phyloP scores from a whole-genome alignment of 2,888 invertebrate genomes.

The Polydrusus tereticollis region DNA sequence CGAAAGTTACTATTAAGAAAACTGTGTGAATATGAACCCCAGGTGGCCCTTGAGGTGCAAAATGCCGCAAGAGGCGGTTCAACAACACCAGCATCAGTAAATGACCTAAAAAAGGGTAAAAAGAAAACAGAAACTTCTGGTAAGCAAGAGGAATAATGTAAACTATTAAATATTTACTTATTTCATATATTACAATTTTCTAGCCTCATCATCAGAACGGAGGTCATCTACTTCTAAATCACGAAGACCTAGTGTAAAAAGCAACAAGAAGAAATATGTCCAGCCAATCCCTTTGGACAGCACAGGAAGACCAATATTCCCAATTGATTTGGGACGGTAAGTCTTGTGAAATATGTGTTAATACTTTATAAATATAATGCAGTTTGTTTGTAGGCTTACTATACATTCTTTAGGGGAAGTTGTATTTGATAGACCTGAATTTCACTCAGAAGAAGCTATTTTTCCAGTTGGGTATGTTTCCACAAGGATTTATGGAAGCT shows the following conservation, averaged over 20 bases:
- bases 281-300: slow-evolving; percentile 76
- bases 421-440: slow-evolving; percentile 75
- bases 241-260: slow-evolving; percentile 57
- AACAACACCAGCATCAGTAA: slow-evolving; percentile 29
- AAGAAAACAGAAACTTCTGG: slow-evolving; percentile 50
- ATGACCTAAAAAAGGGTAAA: slow-evolving; percentile 57
- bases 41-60: slow-evolving; percentile 64
- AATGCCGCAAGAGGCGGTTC: slow-evolving; percentile 59
- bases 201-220: slow-evolving; percentile 48
- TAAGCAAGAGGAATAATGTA: background rate
- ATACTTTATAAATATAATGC: too few relatives aligned
- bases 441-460: slow-evolving; percentile 79
- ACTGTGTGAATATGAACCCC: slow-evolving; percentile 76
- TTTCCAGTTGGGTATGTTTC: slow-evolving; percentile 85
- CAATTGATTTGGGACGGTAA: slow-evolving; percentile 74
- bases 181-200: background rate
- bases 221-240: slow-evolving; percentile 53
- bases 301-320: slow-evolving; percentile 79
- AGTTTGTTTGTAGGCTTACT: slow-evolving; percentile 68
- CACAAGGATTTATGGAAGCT: slow-evolving; percentile 80
- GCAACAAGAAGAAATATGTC: slow-evolving; percentile 69
- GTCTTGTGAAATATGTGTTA: too few relatives aligned
- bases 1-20: slow-evolving; percentile 84
- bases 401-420: slow-evolving; percentile 84
- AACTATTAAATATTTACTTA: too few relatives aligned